Evolutionary conservation across 1,140 invertebrate species (phyloP), one percentile per base, ranked within the genome.

Genomic region (Drosophila quadrilineata): DNA sequence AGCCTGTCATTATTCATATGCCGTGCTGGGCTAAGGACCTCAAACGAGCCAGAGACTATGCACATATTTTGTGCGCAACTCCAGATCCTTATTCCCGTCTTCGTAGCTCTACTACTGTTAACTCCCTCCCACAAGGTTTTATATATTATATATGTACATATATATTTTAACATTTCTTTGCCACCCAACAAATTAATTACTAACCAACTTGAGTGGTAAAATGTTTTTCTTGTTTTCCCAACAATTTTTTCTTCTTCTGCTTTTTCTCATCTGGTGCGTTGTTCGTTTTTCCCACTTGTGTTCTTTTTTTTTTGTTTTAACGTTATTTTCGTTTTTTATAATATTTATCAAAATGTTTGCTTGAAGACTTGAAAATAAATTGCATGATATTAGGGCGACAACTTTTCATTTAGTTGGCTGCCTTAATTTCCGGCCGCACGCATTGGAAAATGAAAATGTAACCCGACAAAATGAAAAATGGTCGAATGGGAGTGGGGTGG

Each of bases 371-470:
- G 71, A 60, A 67, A 84, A 84, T 84, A 85, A 85, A 84, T 84
- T 73, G 79, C 69, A 65, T 77, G 79, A 74, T 76, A 85, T 84
- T 84, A 84, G 65, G 79, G 79, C 79, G 77, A 84, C 77, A 84
- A 84, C 74, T 77, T 84, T 84, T 84, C 79, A 73, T 85, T 84
- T 84, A 73, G 79, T 72, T 75, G 56, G 58, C 57, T 66, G 50
- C 79, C 77, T 84, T 84, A 85, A 84, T 84, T 84, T 84, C 79
- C 79, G 77, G 69, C 79, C 74, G 67, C 77, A 84, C 77, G 77
- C 73, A 84, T 84, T 62, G 72, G 60, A 80, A 80, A 79, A 80
- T 80, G 79, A 85, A 84, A 84, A 77, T 43, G 77, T 84, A 77
- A 70, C 70, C 48, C 50, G 40, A 38, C 50, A 28, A 43, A 62